These are phyloP conservation scores for Baryphthengus martii DNA, from an alignment of 2,113 vertebrate species.

Conservation along the genomic window DNA sequence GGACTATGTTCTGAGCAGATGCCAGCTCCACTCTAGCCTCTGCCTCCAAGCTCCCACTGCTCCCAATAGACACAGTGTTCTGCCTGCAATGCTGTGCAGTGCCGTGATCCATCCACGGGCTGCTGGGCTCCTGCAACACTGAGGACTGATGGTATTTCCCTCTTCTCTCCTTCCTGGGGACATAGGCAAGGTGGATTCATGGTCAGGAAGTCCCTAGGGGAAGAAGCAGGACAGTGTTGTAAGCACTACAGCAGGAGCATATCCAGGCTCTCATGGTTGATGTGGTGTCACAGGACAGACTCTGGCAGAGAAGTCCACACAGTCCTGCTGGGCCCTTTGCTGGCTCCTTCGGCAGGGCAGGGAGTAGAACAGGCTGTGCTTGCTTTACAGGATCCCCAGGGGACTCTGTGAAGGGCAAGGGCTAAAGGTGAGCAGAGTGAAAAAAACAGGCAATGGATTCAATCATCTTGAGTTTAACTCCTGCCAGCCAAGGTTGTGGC, in stretches of 20 bases:
- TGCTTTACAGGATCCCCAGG: not conserved
- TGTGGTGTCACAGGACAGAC: not conserved
- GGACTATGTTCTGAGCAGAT: not conserved
- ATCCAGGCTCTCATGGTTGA: not conserved
- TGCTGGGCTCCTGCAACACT: not conserved
- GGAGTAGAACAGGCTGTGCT: not conserved
- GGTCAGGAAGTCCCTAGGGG: not conserved
- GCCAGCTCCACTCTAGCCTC: not conserved
- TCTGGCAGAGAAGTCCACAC: rapidly evolving
- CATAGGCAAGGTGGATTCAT: not conserved
- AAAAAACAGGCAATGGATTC: not conserved
- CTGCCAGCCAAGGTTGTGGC: not conserved
- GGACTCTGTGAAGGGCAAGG: not conserved
- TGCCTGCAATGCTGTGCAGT: not conserved
- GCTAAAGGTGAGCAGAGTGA: not conserved
- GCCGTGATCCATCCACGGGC: not conserved
- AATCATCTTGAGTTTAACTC: not conserved
- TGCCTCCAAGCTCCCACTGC: not conserved
- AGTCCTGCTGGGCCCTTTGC: not conserved
- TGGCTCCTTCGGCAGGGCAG: not conserved
- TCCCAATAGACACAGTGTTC: rapidly evolving
- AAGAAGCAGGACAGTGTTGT: not conserved
- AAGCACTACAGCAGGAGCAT: not conserved
- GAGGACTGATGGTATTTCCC: not conserved
- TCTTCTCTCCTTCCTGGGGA: not conserved